These are phyloP conservation scores for Catharus fuscescens DNA, from an alignment of 2,113 vertebrate species.

Conservation along the genomic window DNA sequence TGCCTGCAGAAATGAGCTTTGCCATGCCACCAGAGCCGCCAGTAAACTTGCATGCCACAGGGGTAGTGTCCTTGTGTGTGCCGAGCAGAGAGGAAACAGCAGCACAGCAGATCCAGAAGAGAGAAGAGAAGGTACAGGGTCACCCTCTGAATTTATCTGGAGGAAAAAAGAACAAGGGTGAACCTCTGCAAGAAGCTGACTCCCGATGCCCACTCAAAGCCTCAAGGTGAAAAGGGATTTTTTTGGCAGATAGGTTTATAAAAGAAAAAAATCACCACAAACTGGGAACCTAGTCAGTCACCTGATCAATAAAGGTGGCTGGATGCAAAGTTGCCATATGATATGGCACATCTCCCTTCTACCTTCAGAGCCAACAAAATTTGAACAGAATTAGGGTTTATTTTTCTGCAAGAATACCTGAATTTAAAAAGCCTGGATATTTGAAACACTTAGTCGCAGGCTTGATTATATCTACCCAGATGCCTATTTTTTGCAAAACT, in stretches of 20 bases:
- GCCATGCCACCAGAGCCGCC: neutral
- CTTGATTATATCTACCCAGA: neutral
- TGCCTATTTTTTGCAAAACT: neutral
- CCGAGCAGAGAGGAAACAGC: neutral
- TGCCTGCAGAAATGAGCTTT: slow-evolving; percentile 30
- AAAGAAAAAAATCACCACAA: neutral
- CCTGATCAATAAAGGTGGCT: neutral
- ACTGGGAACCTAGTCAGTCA: neutral
- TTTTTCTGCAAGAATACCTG: neutral
- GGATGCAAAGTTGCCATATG: neutral
- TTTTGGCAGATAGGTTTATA: neutral
- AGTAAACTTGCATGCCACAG: neutral
- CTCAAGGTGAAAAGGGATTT: neutral
- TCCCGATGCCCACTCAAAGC: neutral
- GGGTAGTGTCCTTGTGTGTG: accelerated
- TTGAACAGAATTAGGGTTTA: neutral
- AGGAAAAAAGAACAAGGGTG: neutral
- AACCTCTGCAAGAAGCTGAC: neutral
- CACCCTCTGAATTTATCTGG: neutral
- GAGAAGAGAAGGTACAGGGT: neutral
- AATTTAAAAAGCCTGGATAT: neutral
- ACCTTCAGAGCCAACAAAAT: neutral
- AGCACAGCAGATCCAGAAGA: neutral
- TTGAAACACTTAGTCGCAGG: neutral
- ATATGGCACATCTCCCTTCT: neutral